Percentiles rank a stretch among this genome's conserved stretches.
Evolutionary conservation across 1,140 invertebrate genomes (phyloP).

Genomic region (Nasonia giraulti): DNA sequence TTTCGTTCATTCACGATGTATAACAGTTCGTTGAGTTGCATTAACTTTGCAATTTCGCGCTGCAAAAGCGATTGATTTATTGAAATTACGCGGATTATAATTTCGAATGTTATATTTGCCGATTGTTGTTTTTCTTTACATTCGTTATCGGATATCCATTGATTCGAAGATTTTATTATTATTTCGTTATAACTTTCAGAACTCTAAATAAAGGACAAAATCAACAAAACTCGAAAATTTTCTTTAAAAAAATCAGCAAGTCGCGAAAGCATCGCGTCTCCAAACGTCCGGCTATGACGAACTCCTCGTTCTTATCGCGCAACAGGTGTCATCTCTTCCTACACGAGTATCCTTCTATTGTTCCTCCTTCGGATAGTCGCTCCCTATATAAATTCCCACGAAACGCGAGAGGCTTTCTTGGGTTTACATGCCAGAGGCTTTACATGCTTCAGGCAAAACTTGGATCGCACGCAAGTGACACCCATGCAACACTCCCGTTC

Average conservation of each 20-base stretch:
- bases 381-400: neutral
- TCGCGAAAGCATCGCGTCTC: neutral
- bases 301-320: neutral
- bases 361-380: neutral
- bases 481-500: too few relatives aligned
- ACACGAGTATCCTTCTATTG: neutral
- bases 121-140: too few relatives aligned
- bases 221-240: too few relatives aligned
- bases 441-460: neutral
- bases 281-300: neutral
- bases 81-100: too few relatives aligned
- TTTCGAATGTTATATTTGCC: too few relatives aligned
- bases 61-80: too few relatives aligned
- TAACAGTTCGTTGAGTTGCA: neutral
- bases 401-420: neutral
- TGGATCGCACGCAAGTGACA: neutral
- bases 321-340: slow-evolving; percentile 11
- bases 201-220: too few relatives aligned
- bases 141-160: too few relatives aligned
- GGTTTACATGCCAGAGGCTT: too few relatives aligned
- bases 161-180: too few relatives aligned
- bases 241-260: too few relatives aligned
- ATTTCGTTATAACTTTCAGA: too few relatives aligned
- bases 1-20: neutral
- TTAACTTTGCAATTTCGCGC: neutral